A percentile compares a stretch with the other conserved stretches of the same genome.
phyloP scores from a whole-genome alignment of 1,140 invertebrate genomes.

The Brachionus manjavacas region DNA sequence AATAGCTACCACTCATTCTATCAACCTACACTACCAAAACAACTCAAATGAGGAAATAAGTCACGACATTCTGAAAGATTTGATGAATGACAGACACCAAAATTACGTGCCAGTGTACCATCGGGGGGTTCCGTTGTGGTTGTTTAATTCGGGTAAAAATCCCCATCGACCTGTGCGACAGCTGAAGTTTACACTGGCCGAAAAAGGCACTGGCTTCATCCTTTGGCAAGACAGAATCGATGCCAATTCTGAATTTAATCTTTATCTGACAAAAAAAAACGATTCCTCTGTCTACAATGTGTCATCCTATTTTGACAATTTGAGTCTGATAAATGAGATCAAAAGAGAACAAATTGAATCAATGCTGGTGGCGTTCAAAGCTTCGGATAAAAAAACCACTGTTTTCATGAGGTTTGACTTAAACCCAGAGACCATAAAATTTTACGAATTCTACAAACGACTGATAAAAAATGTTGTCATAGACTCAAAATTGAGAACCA shows the following conservation, averaged over 20 bases:
- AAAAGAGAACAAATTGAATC: slow-evolving; percentile 30
- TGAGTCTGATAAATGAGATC: slow-evolving; percentile 20
- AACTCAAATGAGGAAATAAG: background rate
- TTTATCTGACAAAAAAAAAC: slow-evolving; percentile 23
- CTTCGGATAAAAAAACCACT: slow-evolving; percentile 35
- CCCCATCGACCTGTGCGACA: background rate
- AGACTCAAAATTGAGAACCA: background rate
- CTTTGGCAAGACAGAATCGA: slow-evolving; percentile 41
- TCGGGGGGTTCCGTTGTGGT: slow-evolving; percentile 27
- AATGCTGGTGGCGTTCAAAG: slow-evolving; percentile 5
- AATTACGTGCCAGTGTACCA: slow-evolving; percentile 23
- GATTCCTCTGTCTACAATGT: background rate
- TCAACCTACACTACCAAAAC: background rate
- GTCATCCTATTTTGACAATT: slow-evolving; percentile 33
- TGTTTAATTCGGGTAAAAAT: slow-evolving; percentile 35
- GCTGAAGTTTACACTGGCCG: background rate
- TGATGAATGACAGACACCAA: slow-evolving; percentile 16
- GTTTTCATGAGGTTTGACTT: slow-evolving; percentile 22
- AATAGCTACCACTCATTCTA: background rate
- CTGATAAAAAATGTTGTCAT: background rate
- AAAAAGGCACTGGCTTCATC: slow-evolving; percentile 42
- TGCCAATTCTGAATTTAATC: slow-evolving; percentile 10
- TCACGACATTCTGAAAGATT: slow-evolving; percentile 10
- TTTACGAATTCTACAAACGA: slow-evolving; percentile 17
- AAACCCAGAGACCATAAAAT: background rate